Conservation (phyloP, 2,888 invertebrate genomes). For the Cryptocephalus primarius region DNA sequence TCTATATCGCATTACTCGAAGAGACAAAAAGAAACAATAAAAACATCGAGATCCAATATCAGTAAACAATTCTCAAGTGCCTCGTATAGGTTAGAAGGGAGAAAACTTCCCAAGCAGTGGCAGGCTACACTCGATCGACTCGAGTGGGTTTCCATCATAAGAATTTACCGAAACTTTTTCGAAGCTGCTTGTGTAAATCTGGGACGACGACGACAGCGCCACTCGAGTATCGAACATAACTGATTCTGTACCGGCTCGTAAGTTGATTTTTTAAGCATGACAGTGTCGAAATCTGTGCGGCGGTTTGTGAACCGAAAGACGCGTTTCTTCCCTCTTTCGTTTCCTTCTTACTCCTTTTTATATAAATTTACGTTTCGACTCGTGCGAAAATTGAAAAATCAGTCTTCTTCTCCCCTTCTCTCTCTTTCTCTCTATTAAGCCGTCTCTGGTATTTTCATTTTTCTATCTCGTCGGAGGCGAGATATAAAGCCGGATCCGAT, state of each 20-base stretch:
- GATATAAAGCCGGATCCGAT: constrained; percentile 17
- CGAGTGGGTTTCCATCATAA: too few relatives aligned
- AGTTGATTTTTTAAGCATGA: constrained; percentile 4
- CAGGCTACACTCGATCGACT: too few relatives aligned
- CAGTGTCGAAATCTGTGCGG: constrained; percentile 1
- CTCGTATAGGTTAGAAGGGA: constrained; percentile 6
- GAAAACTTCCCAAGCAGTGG: too few relatives aligned
- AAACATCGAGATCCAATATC: constrained; percentile 7
- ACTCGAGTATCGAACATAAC: too few relatives aligned
- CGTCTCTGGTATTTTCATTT: constrained; percentile 15
- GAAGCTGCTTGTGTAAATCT: too few relatives aligned
- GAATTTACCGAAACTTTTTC: too few relatives aligned
- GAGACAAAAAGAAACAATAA: constrained; percentile 5
- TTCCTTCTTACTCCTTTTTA: neutral
- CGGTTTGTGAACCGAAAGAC: neutral
- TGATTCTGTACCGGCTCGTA: neutral
- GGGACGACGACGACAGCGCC: too few relatives aligned
- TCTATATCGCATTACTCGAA: too few relatives aligned
- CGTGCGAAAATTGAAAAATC: neutral
- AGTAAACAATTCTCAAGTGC: constrained; percentile 17
- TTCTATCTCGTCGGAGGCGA: constrained; percentile 14
- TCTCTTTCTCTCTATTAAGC: constrained; percentile 1
- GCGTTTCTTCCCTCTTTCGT: too few relatives aligned
- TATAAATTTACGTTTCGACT: neutral
- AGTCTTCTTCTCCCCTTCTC: neutral